Evolutionary conservation across 2,797 vertebrate species (phyloP), one percentile per base, ranked within the genome.

Genomic region (Cuniculus paca): DNA sequence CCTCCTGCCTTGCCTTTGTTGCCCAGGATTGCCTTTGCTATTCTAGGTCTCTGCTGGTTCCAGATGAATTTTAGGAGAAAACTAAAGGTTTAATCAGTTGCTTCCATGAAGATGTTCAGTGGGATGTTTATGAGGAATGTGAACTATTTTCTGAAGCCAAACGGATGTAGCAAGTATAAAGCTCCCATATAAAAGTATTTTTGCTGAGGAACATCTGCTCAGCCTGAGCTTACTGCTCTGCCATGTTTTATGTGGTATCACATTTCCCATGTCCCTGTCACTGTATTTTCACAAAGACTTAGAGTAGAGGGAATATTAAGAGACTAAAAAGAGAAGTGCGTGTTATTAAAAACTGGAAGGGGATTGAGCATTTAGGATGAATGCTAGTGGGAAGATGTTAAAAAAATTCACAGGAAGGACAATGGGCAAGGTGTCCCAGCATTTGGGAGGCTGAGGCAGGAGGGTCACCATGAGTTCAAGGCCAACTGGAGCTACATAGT

Each of bases 161-260:
- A 54, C 34, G 58, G 65, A 54, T 28, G 2, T 72, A 14, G n/a
- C 20, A 17, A 42, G 34, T 28, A 0, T 48, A 19, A 70, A 58
- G 7, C 19, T 5, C 54, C 9, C 48, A 1, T 26, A 11, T 45
- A 14, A 68, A 70, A 54, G 56, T 28, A 45, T 3, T 58, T 56
- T 42, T 70, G 50, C 31, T 36, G 10, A 83, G 83, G 72, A 60
- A 1, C 50, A 13, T 52, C 65, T 39, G 11, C 39, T 60, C 26
- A 1, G 0, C n/a, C 14, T 19, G 19, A 86, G 26, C 54, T 52
- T 7, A 7, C 36, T 50, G 14, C 34, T 36, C 22, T 80, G 1
- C 9, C 42, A 0, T n/a, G 26, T 12, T 39, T 48, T 34, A 19
- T 2, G 0, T 24, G 19, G 24, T 10, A 6, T 7, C 1, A 0